These are phyloP conservation scores for Morone chrysops DNA, from an alignment of 2,113 vertebrate species.

Conservation along the genomic window DNA sequence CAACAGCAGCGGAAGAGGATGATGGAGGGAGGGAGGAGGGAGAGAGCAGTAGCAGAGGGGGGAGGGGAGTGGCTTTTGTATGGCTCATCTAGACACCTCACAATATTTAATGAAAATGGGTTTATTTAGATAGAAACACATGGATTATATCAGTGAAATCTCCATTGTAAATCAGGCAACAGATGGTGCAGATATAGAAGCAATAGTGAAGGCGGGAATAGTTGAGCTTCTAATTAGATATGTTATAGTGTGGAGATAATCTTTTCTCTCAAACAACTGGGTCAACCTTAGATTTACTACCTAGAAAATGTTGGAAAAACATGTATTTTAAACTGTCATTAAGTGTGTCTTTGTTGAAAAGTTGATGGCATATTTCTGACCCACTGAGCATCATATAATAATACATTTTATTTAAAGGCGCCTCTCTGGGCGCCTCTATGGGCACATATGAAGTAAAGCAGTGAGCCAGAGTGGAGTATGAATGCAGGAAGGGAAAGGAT, in stretches of 20 bases:
- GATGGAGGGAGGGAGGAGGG: conserved; percentile 39
- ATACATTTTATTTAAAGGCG: too few species aligned
- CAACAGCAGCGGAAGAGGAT: conserved; percentile 76
- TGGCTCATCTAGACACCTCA: conserved; percentile 47
- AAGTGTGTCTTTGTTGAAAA: conserved; percentile 7
- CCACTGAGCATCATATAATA: conserved; percentile 5
- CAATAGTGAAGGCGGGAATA: conserved; percentile 14
- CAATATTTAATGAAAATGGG: conserved; percentile 62
- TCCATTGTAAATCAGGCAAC: conserved; percentile 25
- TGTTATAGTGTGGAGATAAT: conserved; percentile 54
- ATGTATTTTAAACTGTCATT: conserved; percentile 2
- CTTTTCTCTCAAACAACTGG: conserved; percentile 57
- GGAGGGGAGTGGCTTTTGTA: conserved; percentile 65
- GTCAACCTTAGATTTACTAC: conserved; percentile 52
- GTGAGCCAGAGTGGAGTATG: not conserved
- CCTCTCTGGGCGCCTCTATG: too few species aligned
- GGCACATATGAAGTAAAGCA: conserved; percentile 30
- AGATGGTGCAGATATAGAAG: conserved; percentile 56
- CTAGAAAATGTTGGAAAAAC: conserved; percentile 3
- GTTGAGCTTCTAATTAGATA: conserved; percentile 65
- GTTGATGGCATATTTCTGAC: conserved; percentile 16
- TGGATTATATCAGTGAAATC: conserved; percentile 42
- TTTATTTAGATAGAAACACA: conserved; percentile 46
- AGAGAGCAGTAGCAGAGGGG: conserved; percentile 54
- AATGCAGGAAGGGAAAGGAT: conserved; percentile 16